Base-by-base conservation (phyloP, 2,888 invertebrate genomes). In the Molorchus minor region DNA sequence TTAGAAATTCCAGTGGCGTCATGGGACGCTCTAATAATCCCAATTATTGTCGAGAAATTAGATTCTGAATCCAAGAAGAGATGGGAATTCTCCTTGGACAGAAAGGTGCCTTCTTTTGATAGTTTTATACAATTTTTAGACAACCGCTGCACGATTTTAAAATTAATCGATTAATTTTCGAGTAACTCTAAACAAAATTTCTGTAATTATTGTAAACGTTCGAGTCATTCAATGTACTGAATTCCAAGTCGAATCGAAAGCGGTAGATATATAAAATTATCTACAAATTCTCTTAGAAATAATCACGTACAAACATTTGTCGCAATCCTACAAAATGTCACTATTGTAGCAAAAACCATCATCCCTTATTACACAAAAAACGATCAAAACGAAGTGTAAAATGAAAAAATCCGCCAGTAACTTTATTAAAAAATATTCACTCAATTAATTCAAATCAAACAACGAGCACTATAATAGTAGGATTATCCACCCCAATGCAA, bases 41-140 rank as follows among this genome's bases (percentile, higher is more conserved):
- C 35, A 8, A 35, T 35, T 13, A 35, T 35, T 35, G n/a, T n/a
- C n/a, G 35, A 35, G 15, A 35, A 35, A 35, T 35, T 35, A 35
- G 35, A 35, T 12, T 35, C 12, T 35, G n/a, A 8, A 5, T n/a
- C 35, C 5, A 35, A 35, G 15, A 35, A 12, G 35, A 15, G 15
- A 12, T 35, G 35, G 35, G 13, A 35, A 35, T 5, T 12, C 1
- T n/a, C 35, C 15, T 12, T 35, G 5, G 35, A 35, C 12, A 12
- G 15, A 35, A 12, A 12, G 12, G n/a, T n/a, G n/a, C 10, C 35
- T 12, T 13, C 3, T 8, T 35, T 10, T 5, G 35, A 35, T 2
- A 12, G 15, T 13, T n/a, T 35, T n/a, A 35, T 35, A 8, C 12
- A 35, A 35, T 35, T 35, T n/a, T 15, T 35, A 1, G 10, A 35